Evolutionary conservation across 2,888 invertebrate species (phyloP), one percentile per base, ranked within the genome.

Genomic region (Neelides folsomi): DNA sequence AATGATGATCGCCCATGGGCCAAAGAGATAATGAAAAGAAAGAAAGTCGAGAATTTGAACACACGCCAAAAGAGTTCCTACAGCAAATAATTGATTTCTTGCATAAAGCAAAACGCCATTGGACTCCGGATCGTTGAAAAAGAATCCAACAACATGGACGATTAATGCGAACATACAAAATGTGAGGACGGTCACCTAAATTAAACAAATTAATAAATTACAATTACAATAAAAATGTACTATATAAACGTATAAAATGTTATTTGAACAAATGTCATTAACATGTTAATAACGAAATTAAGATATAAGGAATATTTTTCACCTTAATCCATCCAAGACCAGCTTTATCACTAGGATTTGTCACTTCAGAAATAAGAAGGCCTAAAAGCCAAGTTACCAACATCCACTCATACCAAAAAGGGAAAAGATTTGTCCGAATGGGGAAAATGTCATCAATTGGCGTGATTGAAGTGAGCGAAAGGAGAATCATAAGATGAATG

Each of bases 1-100:
- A 67, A 99, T 99, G 70, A 99, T 99, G 69, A 99, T 98, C 35
- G 97, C 97, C 98, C 98, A 99, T 0, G 98, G 98, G 44, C 98
- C 98, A 70, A 99, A 99, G 16, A 99, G 77, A 73, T 98, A 93
- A 72, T 99, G 98, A 71, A 99, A 98, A 19, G 95, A 95, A 46
- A 99, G 75, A 71, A 98, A 99, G 75, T 93, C 92, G 68, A 97
- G 76, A 67, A 97, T 89, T 74, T 97, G 94, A 46, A 98, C 93
- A 73, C 97, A 98, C 51, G 94, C 93, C 66, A 95, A 76, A 56
- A 99, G 77, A 70, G 98, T 85, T 52, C 93, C 88, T 68, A 95
- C 75, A 0, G 95, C 97, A 68, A 98, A 90, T 68, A 97, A 80
- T 72, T 98, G 95, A 74, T 99, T 99, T 57, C 97, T 79, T 65